Conservation (phyloP, 2,888 invertebrate genomes). For the Cenopis cana region DNA sequence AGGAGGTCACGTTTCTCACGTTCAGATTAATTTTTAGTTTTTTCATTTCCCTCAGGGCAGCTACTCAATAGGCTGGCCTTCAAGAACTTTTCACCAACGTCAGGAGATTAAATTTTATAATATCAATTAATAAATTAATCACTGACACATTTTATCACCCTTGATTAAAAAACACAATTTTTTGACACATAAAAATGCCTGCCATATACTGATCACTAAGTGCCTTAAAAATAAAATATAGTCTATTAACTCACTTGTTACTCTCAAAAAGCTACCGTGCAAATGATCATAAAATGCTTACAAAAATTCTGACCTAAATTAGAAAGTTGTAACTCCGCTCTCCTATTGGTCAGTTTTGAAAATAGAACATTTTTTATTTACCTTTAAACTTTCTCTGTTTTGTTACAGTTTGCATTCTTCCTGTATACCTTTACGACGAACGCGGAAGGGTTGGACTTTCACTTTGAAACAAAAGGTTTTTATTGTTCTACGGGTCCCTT, state of each 20-base stretch:
- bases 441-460: conserved; percentile 80
- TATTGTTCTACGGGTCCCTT: conserved; percentile 43
- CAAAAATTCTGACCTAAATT: conserved; percentile 71
- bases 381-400: conserved; percentile 81
- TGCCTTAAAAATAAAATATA: not conserved
- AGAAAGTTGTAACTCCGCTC: conserved; percentile 71
- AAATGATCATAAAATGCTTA: conserved; percentile 66
- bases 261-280: conserved; percentile 65
- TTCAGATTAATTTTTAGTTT: not conserved
- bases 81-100: not conserved
- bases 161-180: not conserved
- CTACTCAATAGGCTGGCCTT: not conserved
- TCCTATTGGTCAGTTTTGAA: conserved; percentile 71
- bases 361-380: conserved; percentile 66
- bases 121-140: not conserved
- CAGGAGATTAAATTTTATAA: not conserved
- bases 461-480: conserved; percentile 69
- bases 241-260: not conserved
- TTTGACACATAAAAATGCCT: not conserved
- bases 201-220: not conserved
- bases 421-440: conserved; percentile 69
- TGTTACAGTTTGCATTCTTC: conserved; percentile 78
- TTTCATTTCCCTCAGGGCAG: not conserved
- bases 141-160: not conserved
- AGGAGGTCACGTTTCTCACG: too few relatives aligned